These are phyloP conservation scores for Chelon auratus DNA, from an alignment of 2,797 vertebrate species.

Conservation along the genomic window DNA sequence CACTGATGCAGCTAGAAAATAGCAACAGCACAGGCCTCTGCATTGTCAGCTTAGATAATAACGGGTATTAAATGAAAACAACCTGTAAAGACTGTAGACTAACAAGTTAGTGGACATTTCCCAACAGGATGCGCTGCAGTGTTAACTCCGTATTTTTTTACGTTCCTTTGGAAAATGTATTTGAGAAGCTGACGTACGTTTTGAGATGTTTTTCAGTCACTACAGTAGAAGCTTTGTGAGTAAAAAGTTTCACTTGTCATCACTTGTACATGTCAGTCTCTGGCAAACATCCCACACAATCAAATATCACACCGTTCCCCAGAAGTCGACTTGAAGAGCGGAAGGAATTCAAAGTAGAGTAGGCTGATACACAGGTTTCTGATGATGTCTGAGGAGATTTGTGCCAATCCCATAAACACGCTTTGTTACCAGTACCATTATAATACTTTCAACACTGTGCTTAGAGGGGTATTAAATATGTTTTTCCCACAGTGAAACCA, in stretches of 20 bases:
- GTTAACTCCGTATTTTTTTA: slow-evolving; percentile 7
- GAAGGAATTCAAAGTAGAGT: not conserved
- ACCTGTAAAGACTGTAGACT: not conserved
- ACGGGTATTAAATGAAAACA: not conserved
- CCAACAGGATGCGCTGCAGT: not conserved
- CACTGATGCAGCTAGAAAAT: slow-evolving; percentile 2
- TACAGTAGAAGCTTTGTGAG: slow-evolving; percentile 32
- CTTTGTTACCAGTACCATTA: not conserved
- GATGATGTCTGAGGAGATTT: not conserved
- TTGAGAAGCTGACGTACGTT: slow-evolving; percentile 4
- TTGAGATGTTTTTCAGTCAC: slow-evolving; percentile 5
- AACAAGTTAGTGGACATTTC: not conserved
- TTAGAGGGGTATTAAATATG: not conserved
- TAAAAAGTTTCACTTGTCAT: not conserved
- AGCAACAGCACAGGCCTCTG: not conserved
- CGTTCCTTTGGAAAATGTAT: slow-evolving; percentile 27
- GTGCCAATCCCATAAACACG: not conserved
- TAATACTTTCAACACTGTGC: not conserved
- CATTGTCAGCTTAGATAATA: not conserved
- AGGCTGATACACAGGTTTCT: not conserved
- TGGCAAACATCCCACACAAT: slow-evolving; percentile 5
- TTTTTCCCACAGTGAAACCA: not conserved
- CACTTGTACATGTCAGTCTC: not conserved
- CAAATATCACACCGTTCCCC: not conserved
- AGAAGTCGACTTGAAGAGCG: not conserved